A percentile compares a stretch with the other conserved stretches of the same genome.
Conservation (phyloP, 1,140 invertebrate genomes). For the Achatina immaculata region DNA sequence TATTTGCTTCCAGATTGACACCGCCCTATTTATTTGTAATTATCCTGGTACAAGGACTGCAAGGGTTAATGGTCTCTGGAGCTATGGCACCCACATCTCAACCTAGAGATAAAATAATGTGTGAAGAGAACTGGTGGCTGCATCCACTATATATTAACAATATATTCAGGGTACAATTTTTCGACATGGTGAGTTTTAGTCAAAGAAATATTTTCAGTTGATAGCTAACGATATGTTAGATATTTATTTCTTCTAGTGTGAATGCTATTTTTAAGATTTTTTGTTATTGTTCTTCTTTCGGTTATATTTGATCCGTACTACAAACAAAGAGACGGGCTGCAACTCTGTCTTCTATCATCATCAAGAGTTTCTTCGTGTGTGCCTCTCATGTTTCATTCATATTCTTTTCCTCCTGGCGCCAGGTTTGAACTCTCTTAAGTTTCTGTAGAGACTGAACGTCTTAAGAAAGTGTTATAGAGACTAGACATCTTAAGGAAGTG, state of each 20-base stretch:
- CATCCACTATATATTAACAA: slow-evolving; percentile 87
- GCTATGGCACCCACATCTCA: slow-evolving; percentile 62
- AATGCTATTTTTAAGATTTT: background rate
- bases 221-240: background rate
- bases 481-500: no score
- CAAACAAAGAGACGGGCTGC: background rate
- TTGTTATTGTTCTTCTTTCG: background rate
- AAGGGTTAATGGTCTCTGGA: slow-evolving; percentile 78
- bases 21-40: slow-evolving; percentile 86
- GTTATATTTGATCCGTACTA: background rate
- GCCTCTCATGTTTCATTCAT: no score
- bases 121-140: slow-evolving; percentile 83
- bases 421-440: no score
- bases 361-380: no score
- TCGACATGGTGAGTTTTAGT: background rate
- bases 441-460: no score
- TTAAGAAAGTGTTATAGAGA: no score
- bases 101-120: slow-evolving; percentile 63
- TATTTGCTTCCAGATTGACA: slow-evolving; percentile 74
- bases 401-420: no score
- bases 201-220: no score
- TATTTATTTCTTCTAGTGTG: background rate
- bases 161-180: slow-evolving; percentile 72
- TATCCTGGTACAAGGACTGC: slow-evolving; percentile 81
- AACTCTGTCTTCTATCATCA: background rate